Percentiles rank a stretch among this genome's conserved stretches.
Conservation (phyloP, 2,888 invertebrate species). For the Polymixis flavicincta region DNA sequence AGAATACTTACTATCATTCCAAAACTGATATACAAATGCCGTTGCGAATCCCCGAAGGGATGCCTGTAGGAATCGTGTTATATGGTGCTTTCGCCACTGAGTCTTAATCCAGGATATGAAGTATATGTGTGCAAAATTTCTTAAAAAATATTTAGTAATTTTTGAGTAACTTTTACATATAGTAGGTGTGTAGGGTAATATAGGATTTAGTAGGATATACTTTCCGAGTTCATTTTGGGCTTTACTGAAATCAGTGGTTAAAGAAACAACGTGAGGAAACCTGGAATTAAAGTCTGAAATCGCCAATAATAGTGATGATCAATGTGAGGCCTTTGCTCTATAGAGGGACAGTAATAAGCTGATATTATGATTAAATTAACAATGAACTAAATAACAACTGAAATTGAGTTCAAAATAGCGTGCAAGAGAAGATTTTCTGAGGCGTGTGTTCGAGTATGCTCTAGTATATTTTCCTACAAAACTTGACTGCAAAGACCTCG, state of each 20-base stretch:
- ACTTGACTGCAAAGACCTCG: not conserved
- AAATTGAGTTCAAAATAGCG: not conserved
- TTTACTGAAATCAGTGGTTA: not conserved
- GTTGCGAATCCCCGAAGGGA: too few species aligned
- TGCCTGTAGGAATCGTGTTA: too few species aligned
- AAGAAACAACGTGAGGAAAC: not conserved
- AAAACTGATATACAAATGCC: too few species aligned
- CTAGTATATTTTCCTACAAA: not conserved
- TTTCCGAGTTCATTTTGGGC: not conserved
- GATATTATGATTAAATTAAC: not conserved
- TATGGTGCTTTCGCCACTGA: too few species aligned
- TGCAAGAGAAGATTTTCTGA: too few species aligned
- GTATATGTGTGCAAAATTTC: too few species aligned
- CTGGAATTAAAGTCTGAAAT: not conserved
- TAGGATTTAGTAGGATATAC: too few species aligned
- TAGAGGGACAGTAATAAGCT: not conserved
- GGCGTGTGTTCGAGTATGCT: not conserved
- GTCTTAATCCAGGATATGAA: too few species aligned
- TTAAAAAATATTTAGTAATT: too few species aligned
- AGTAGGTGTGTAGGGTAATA: too few species aligned
- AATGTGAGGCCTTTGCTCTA: not conserved
- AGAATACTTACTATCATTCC: too few species aligned
- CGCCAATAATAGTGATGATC: not conserved
- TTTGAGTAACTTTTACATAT: too few species aligned
- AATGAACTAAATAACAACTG: not conserved